A percentile compares a stretch with the other conserved stretches of the same genome.
These are phyloP conservation scores for Temnothorax rugatulus DNA, from an alignment of 2,888 invertebrate species.

Conservation along the genomic window DNA sequence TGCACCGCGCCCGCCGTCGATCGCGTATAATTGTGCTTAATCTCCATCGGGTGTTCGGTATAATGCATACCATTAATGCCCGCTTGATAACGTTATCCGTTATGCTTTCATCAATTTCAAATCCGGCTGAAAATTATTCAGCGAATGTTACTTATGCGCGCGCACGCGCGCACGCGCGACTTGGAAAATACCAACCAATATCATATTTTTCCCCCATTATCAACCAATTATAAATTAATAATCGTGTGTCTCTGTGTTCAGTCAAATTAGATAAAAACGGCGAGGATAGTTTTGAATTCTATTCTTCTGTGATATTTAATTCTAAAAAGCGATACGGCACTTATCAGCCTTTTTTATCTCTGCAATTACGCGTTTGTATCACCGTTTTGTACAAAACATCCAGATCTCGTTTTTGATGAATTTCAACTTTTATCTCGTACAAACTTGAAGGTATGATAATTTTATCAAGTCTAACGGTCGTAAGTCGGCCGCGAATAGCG, in stretches of 20 bases:
- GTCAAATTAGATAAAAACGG: background rate
- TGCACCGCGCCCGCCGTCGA: slow-evolving; percentile 34
- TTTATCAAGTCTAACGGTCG: background rate
- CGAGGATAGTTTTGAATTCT: background rate
- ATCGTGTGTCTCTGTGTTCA: background rate
- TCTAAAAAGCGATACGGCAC: background rate
- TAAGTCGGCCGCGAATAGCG: background rate
- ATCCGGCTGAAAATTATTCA: slow-evolving; percentile 34
- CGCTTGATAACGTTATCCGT: slow-evolving; percentile 46
- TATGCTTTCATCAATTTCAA: slow-evolving; percentile 43
- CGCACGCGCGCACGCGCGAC: too few species aligned
- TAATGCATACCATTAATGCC: slow-evolving; percentile 47
- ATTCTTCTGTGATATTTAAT: background rate
- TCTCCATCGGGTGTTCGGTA: slow-evolving; percentile 39
- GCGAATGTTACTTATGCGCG: background rate
- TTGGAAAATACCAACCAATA: background rate
- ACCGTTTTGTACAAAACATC: background rate
- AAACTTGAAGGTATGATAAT: background rate
- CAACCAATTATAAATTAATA: background rate
- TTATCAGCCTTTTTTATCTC: background rate
- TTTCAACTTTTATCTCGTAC: background rate
- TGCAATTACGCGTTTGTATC: background rate
- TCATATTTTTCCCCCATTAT: background rate
- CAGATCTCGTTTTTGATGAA: background rate
- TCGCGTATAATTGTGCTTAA: slow-evolving; percentile 48